Base-by-base conservation (phyloP, 2,797 vertebrate species). In the Sebastes paucispinis region DNA sequence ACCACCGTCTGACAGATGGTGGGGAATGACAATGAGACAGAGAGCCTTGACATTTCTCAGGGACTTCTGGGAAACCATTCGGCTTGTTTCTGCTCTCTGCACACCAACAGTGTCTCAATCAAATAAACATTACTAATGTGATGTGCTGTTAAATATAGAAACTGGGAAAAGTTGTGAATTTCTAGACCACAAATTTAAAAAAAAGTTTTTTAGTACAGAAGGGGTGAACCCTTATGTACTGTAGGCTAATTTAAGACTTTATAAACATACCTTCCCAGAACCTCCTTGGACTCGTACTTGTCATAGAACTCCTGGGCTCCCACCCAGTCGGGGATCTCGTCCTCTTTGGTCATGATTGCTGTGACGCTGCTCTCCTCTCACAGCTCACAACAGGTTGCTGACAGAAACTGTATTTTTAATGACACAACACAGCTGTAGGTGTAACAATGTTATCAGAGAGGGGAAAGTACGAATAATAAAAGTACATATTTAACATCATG, bases 251-350 rank as follows among this genome's bases (percentile, higher is more conserved):
- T 60, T 25, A 36, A 11, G 12, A 14, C 55, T 70, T 24, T 4
- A 1, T 11, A 5, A 62, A 80, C 76, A 5, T 96, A 99, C 98
- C 98, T 97, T 94, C 98, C 98, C 75, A 99, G 93, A 82, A 99
- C 88, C 91, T 99, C 98, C 90, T 99, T 99, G 1, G 98, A 94
- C 14, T 99, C 98, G 69, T 99, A 99, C 87, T 98, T 99, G 83
- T 97, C 96, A 14, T 99, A 98, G 84, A 99, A 99, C 82, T 97
- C 97, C 88, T 97, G 94, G 54, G 98, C 96, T 4, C 97, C 96
- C 57, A 95, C 94, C 89, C 95, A 96, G 87, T 98, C 98, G 0
- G 96, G 97, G 80, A 97, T 91, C 3, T 97, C 96, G n/a, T 99
- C 97, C 2, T 98, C 97, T 92, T 95, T 96, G 76, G 98, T 97